Conservation (phyloP, 1,140 invertebrate species). For the Philotrypesis tridentata region DNA sequence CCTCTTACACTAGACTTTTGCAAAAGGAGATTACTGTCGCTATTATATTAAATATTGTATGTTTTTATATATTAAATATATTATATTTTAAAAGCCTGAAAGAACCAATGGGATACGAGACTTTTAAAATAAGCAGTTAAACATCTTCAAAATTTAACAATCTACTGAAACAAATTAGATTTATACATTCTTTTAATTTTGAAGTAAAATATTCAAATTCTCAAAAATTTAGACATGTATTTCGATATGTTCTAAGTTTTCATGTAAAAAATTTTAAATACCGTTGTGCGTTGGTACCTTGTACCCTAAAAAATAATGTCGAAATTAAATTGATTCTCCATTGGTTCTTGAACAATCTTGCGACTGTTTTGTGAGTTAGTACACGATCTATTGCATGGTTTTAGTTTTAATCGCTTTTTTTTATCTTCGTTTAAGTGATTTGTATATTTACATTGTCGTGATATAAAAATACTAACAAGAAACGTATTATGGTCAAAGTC, state of each 20-base stretch:
- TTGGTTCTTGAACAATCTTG: constrained; percentile 58
- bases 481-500: constrained; percentile 64
- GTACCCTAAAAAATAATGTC: background rate
- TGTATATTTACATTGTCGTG: constrained; percentile 64
- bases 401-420: constrained; percentile 20
- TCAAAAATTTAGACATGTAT: background rate
- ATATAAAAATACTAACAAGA: constrained; percentile 73
- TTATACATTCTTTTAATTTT: background rate
- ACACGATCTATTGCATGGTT: constrained; percentile 25
- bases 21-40: background rate
- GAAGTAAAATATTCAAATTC: background rate
- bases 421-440: constrained; percentile 56
- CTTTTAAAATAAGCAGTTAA: background rate
- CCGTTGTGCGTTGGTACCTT: constrained; percentile 2
- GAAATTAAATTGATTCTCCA: constrained; percentile 54
- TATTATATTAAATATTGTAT: constrained; percentile 18
- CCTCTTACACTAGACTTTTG: background rate
- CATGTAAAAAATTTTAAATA: background rate
- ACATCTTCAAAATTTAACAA: background rate
- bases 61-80: constrained; percentile 26
- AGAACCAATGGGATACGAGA: constrained; percentile 56
- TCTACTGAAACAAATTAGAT: background rate
- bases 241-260: background rate
- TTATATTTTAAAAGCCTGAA: constrained; percentile 53
- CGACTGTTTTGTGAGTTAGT: constrained; percentile 18